Base-by-base conservation (phyloP, 2,797 vertebrate genomes). In the Periparus ater region DNA sequence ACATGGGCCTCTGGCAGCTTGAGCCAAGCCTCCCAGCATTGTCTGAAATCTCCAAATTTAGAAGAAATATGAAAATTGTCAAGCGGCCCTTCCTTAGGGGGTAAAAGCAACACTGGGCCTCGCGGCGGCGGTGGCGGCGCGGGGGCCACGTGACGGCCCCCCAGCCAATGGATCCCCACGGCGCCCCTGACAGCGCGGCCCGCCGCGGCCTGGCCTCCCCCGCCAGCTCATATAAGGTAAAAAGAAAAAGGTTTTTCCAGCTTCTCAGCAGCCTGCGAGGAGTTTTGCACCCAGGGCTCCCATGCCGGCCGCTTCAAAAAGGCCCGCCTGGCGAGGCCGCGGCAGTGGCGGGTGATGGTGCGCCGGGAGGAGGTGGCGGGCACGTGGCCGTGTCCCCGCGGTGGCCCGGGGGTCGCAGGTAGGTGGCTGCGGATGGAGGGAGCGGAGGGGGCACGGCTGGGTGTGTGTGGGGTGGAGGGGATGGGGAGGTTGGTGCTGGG, bases 61-160 rank as follows among this genome's bases (percentile, higher is more conserved):
- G 98, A 99, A 99, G 98, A 99, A 99, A 99, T 99, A 99, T 99
- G 98, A 99, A 99, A 99, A 99, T 98, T 98, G 98, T 98, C 98
- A 98, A 98, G 98, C 98, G 96, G 98, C 98, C 98, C 98, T 98
- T 98, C 98, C 98, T 98, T 98, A 98, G 98, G 98, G 98, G 98
- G 98, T 98, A 98, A 98, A 98, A 98, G 97, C 97, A 97, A 97
- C 97, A 97, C 91, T 81, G 85, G 60, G 95, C 93, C 97, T 96
- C 90, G 96, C 95, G 83, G 97, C 96, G 95, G 97, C 97, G 96
- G 98, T 98, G 98, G 98, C 95, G 84, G 95, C 97, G 92, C 87
- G 93, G 38, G 94, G 89, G 95, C 80, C 98, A 98, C 97, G 97
- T 97, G 98, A 97, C 79, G 94, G 79, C 58, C 71, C 96, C 96